Evolutionary conservation across 2,888 invertebrate species (phyloP).

Genomic region (Cephus sareptanus): DNA sequence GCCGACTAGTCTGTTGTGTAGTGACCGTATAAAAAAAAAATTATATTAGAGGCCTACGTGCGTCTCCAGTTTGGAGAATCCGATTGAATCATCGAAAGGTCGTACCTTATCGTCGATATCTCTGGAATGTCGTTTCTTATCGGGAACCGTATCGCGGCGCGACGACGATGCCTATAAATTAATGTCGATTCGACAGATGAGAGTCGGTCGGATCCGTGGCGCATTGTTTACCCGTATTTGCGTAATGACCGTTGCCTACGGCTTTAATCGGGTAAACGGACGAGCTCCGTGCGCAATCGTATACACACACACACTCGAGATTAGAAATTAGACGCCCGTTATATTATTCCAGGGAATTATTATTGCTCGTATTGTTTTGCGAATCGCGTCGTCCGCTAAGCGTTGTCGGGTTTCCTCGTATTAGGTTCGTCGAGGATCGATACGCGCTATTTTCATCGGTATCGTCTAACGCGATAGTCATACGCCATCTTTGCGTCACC

Average conservation of each 20-base stretch:
- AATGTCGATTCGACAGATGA: not conserved
- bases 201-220: not conserved
- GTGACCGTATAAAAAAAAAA: too few species aligned
- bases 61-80: not conserved
- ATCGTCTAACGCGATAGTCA: too few species aligned
- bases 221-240: too few species aligned
- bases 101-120: slow-evolving; percentile 45
- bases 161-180: slow-evolving; percentile 22
- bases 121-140: slow-evolving; percentile 36
- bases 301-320: too few species aligned
- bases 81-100: slow-evolving; percentile 46
- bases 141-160: slow-evolving; percentile 26
- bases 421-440: not conserved
- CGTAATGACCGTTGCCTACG: too few species aligned
- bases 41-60: not conserved
- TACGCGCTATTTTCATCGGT: not conserved
- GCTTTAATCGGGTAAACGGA: too few species aligned
- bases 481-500: too few species aligned
- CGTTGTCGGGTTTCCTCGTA: slow-evolving; percentile 1
- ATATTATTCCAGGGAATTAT: too few species aligned
- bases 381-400: not conserved
- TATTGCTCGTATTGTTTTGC: too few species aligned
- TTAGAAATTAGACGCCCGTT: too few species aligned
- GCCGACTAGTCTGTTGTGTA: too few species aligned
- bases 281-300: too few species aligned